Evolutionary conservation across 30 jellyfish, hydroid and myxozoan genomes (phyloP).

Genomic region (Catostylus mosaicus): DNA sequence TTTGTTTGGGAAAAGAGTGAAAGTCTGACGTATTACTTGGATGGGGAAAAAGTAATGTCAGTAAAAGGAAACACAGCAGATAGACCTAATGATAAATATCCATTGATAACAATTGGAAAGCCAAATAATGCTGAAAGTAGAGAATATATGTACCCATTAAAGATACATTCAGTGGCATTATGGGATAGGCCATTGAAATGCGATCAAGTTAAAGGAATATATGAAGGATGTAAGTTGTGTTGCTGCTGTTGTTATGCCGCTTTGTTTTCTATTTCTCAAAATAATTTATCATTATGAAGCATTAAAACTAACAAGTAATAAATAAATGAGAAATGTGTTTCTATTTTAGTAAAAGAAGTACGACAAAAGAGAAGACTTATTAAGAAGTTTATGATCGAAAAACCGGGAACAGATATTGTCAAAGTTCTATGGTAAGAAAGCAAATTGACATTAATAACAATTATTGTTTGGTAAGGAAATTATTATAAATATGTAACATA

Average conservation of each 20-base stretch:
- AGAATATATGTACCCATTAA: constrained; percentile 88
- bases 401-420: neutral
- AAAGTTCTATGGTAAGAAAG: constrained; percentile 18
- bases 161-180: constrained; percentile 77
- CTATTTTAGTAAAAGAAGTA: constrained; percentile 30
- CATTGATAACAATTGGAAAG: constrained; percentile 85
- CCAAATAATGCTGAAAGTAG: constrained; percentile 92
- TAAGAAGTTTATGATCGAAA: constrained; percentile 27
- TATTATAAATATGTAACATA: too few relatives aligned
- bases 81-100: constrained; percentile 77
- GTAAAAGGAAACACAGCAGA: constrained; percentile 54
- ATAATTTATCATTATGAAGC: too few relatives aligned
- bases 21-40: constrained; percentile 60
- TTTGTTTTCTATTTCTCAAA: too few relatives aligned
- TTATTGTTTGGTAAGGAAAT: too few relatives aligned
- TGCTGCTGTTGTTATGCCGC: too few relatives aligned
- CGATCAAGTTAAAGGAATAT: constrained; percentile 76
- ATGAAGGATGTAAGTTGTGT: constrained; percentile 61
- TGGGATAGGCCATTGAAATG: constrained; percentile 95
- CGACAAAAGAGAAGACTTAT: constrained; percentile 43
- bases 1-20: constrained; percentile 93
- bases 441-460: too few relatives aligned
- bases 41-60: constrained; percentile 71
- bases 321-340: too few relatives aligned
- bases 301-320: too few relatives aligned